Evolutionary conservation across 1,140 invertebrate species (phyloP).

Genomic region (Dendrolimus kikuchii): DNA sequence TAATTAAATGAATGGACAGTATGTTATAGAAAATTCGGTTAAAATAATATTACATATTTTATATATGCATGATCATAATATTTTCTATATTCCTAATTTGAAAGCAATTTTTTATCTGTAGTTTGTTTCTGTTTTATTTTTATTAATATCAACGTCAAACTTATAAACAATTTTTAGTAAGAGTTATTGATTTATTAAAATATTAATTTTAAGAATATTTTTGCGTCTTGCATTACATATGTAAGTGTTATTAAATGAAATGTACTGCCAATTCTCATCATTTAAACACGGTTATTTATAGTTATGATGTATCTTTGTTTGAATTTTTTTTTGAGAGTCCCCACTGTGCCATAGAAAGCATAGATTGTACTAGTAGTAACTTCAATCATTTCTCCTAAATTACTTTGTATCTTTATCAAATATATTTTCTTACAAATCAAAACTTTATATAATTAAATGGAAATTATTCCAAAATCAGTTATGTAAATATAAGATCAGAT

Average conservation of each 20-base stretch:
- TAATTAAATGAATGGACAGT: no score
- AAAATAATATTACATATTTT: no score
- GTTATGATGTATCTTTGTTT: conserved; percentile 10
- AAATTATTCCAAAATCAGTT: conserved; percentile 1
- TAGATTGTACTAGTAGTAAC: not conserved
- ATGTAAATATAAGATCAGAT: conserved; percentile 51
- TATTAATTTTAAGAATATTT: conserved; percentile 2
- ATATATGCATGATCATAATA: no score
- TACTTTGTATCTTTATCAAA: not conserved
- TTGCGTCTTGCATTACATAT: conserved; percentile 11
- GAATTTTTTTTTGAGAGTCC: conserved; percentile 13
- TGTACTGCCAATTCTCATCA: conserved; percentile 47
- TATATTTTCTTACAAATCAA: not conserved
- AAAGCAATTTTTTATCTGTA: no score
- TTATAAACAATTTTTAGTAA: not conserved
- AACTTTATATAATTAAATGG: conserved; percentile 2
- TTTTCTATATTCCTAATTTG: no score
- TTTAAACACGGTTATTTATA: conserved; percentile 16
- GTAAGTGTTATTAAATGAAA: conserved; percentile 11
- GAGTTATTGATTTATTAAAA: not conserved
- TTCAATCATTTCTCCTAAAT: conserved; percentile 1
- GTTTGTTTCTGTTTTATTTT: no score
- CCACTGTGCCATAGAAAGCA: conserved; percentile 42
- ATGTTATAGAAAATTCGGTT: no score
- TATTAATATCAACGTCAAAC: no score